Base-by-base conservation (phyloP, 2,888 invertebrate species). In the Microdon myrmicae region DNA sequence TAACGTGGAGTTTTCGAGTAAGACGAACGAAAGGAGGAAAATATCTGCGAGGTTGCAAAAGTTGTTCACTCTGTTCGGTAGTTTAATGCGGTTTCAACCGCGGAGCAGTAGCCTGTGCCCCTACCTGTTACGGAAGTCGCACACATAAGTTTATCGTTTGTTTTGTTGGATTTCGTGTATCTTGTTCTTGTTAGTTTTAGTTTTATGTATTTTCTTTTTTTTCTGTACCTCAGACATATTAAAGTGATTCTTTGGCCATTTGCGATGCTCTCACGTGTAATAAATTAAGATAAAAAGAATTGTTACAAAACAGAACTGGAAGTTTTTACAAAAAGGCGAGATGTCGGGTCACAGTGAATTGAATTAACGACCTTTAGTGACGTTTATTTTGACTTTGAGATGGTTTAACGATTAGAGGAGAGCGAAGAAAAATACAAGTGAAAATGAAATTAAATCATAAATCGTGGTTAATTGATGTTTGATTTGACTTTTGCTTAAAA, bases 11-110 rank as follows among this genome's bases (percentile, higher is more conserved):
- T 25, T 48, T 44, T 44, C 25, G 51, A 44, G n/a, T n/a, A n/a
- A n/a, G n/a, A n/a, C n/a, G n/a, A n/a, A n/a, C n/a, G n/a, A n/a
- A n/a, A n/a, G n/a, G n/a, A n/a, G n/a, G n/a, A n/a, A n/a, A n/a
- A n/a, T n/a, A n/a, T n/a, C n/a, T n/a, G 34, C 51, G 56, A 58
- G 53, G 64, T 64, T 64, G 38, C 45, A 26, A 26, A 34, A 47
- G 43, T 45, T 45, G 58, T 47, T 47, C 34, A 31, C 31, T 72
- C 72, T 71, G 71, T 70, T 70, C 73, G 73, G 74, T 71, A 68
- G 68, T 71, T 69, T 61, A 69, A 68, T 66, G 54, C 34, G 53
- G 59, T 59, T 45, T 53, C 53, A 44, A 54, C 66, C 35, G 59
- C 31, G 48, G 38, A 48, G 38, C 48, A 38, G 43, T 19, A 61